Evolutionary conservation across 1,140 invertebrate genomes (phyloP), one percentile per base, ranked within the genome.

Genomic region (Melanaphis sacchari): DNA sequence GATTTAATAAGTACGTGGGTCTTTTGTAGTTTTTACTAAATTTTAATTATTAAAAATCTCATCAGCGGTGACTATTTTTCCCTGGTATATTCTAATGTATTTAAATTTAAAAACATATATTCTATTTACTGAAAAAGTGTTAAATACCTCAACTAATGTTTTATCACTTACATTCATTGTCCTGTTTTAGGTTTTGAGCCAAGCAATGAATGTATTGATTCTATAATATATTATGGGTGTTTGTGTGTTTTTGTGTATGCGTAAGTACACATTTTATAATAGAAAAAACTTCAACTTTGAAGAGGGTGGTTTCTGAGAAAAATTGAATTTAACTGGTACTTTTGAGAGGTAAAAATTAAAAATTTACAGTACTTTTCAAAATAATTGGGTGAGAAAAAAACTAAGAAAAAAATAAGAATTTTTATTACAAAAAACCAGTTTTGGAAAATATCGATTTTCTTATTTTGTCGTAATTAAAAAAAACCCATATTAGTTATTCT

Each of bases 41-140:
- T 66, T 90, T 90, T 90, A 90, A 90, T 90, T 90, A 90, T 90
- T 90, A 41, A 90, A 90, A 90, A 90, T 59, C 88, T 90, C 88
- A 59, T 59, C 88, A 90, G 36, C 46, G n/a, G 15, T 54, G 24
- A 89, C 87, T 26, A 52, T 54, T 90, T 90, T 90, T 59, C 49
- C 6, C 26, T 5, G 31, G 26, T 40, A 59, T 11, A 59, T 90
- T 90, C 36, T 41, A 38, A 59, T 40, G 11, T 0, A 59, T 90
- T 40, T 52, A 52, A 22, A 38, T 54, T 54, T 9, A 54, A 38
- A 54, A 40, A 88, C 22, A 43, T 8, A 21, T 49, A 49, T 43
- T 88, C 9, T 24, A 49, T 43, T 88, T 4, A 8, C 7, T 87
- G 46, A n/a, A 38, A 36, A 54, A 54, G 6, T 40, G 36, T 15